Base-by-base conservation (phyloP, 2,888 invertebrate genomes). In the Mesoligia furuncula region DNA sequence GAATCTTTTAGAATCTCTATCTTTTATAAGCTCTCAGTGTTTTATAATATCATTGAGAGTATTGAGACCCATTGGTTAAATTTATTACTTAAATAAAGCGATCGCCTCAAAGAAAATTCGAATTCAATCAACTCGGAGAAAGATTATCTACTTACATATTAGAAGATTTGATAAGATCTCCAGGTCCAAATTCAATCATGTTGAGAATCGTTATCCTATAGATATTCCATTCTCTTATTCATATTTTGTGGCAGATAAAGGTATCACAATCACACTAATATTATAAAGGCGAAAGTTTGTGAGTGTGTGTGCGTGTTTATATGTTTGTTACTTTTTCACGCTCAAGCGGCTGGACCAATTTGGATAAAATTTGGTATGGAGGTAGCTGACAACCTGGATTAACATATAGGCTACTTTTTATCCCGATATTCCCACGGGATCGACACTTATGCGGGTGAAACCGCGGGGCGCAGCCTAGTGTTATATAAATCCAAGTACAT, bases 91-190 rank as follows among this genome's bases (percentile, higher is more conserved):
- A 62, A 70, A 62, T 27, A 80, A 73, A 62, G n/a, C 15, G 39
- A 13, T 27, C 3, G 39, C 27, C 36, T 65, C 59, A 51, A 61
- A 66, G 20, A 75, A 79, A 81, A 27, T 59, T 24, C 27, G 20
- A 45, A 64, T 80, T 64, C 62, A 78, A 80, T 78, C 20, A 80
- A 73, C 45, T 73, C 27, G 1, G 24, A 61, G 15, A 45, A 81
- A 81, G 51, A 75, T 74, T 51, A 79, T 74, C 42, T 81, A 24
- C 80, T 74, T 75, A 73, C 36, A 36, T 72, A 71, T 80, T 73
- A 64, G n/a, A 48, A 71, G 71, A 54, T 73, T 51, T 36, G 24
- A 42, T 42, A 61, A 51, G 51, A 51, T 69, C 15, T 20, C 11
- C 42, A 48, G 67, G 67, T 62, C 11, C 42, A 48, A 71, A 71